A percentile compares a stretch with the other conserved stretches of the same genome.
Evolutionary conservation across 2,113 vertebrate species (phyloP).

Genomic region (Bambusicola thoracicus): DNA sequence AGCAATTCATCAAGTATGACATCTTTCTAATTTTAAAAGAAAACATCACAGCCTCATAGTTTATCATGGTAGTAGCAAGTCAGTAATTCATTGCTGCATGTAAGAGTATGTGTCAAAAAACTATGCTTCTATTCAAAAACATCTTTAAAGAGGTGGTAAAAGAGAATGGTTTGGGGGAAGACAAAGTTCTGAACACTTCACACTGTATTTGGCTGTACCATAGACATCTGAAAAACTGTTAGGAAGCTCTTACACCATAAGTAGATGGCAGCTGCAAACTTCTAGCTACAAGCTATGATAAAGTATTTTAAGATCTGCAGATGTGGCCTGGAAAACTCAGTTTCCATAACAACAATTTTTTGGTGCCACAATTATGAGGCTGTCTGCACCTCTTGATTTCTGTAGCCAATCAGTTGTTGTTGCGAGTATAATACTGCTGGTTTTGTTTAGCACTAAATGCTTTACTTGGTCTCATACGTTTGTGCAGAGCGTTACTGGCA

Average conservation of each 20-base stretch:
- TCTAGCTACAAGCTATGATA: not conserved
- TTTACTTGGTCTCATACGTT: not conserved
- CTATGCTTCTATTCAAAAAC: not conserved
- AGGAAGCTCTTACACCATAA: not conserved
- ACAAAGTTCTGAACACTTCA: not conserved
- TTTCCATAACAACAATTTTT: slow-evolving; percentile 40
- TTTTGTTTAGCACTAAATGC: not conserved
- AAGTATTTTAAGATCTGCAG: slow-evolving; percentile 28
- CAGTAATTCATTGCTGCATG: not conserved
- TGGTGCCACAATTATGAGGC: not conserved
- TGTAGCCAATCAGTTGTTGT: not conserved
- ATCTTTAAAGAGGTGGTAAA: not conserved
- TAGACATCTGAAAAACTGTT: not conserved
- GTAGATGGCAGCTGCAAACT: not conserved
- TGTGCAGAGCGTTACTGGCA: not conserved
- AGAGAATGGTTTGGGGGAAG: not conserved
- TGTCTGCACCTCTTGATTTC: not conserved
- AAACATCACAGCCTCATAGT: not conserved
- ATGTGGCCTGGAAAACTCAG: not conserved
- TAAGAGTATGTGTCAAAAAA: not conserved
- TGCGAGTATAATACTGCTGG: not conserved
- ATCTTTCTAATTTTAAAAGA: not conserved
- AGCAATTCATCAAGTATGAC: not conserved
- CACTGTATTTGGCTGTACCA: not conserved
- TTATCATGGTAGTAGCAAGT: not conserved